Percentiles rank a stretch among this genome's conserved stretches.
phyloP scores from a whole-genome alignment of 2,113 vertebrate genomes.

The Rhinichthys klamathensis region DNA sequence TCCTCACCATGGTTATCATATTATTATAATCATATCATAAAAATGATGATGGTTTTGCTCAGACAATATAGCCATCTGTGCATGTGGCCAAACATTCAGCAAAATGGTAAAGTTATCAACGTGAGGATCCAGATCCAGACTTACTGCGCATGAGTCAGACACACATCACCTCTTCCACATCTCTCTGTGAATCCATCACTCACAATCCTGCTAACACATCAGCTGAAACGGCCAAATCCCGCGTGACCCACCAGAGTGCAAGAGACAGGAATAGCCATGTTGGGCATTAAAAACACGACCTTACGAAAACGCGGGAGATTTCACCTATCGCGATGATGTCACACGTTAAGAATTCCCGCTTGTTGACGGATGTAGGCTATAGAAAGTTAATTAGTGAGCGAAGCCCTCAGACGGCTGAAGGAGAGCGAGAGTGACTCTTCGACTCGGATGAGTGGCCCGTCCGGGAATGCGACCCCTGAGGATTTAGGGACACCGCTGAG shows the following conservation, averaged over 20 bases:
- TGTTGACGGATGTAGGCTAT: slow-evolving; percentile 42
- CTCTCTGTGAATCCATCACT: not conserved
- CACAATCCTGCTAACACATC: not conserved
- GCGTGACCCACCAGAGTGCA: not conserved
- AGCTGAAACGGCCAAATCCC: not conserved
- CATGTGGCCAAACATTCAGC: not conserved
- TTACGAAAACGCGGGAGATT: not conserved
- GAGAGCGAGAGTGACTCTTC: slow-evolving; percentile 17
- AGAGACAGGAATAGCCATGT: slow-evolving; percentile 4
- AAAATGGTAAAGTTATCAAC: not conserved
- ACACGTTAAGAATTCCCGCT: slow-evolving; percentile 65
- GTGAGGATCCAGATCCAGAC: not conserved
- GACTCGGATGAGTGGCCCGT: slow-evolving; percentile 44
- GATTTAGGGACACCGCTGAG: slow-evolving; percentile 50
- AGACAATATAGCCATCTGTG: not conserved
- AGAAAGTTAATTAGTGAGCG: slow-evolving; percentile 65
- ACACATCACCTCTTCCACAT: slow-evolving; percentile 17
- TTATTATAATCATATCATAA: slow-evolving; percentile 21
- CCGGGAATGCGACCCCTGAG: slow-evolving; percentile 39
- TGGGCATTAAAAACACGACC: not conserved
- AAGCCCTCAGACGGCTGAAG: slow-evolving; percentile 25
- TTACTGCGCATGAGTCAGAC: slow-evolving; percentile 16
- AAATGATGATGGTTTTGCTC: not conserved
- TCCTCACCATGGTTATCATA: not conserved
- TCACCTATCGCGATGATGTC: slow-evolving; percentile 58